Percentiles rank a stretch among this genome's conserved stretches.
phyloP scores from a whole-genome alignment of 2,113 vertebrate genomes.

The Chionomys nivalis region DNA sequence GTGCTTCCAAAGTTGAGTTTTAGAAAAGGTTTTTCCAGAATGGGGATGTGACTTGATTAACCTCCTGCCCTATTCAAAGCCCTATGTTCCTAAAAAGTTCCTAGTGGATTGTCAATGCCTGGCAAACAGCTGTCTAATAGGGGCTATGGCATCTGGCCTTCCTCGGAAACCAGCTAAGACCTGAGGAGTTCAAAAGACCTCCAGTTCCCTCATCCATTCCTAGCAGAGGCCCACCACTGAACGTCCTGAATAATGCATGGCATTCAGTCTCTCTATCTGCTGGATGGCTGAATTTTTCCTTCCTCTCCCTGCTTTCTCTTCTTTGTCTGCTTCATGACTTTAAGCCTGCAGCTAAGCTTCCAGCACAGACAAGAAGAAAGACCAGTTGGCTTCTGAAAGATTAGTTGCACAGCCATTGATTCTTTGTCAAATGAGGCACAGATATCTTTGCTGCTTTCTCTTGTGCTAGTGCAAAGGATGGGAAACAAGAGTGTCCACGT shows the following conservation, averaged over 20 bases:
- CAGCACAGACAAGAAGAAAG: neutral
- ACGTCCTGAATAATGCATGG: conserved; percentile 52
- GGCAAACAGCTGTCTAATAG: conserved; percentile 56
- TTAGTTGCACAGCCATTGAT: neutral
- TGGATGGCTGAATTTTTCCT: neutral
- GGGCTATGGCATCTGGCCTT: conserved; percentile 35
- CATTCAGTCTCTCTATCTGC: neutral
- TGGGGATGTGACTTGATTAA: conserved; percentile 63
- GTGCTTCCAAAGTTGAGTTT: conserved; percentile 46
- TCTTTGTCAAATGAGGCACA: conserved; percentile 18
- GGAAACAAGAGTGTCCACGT: neutral
- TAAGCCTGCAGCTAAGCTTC: neutral
- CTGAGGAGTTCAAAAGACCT: neutral
- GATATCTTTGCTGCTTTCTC: conserved; percentile 27
- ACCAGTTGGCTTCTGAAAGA: conserved; percentile 20
- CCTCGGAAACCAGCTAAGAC: neutral
- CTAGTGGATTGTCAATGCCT: neutral
- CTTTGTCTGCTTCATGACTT: neutral
- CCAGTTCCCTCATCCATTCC: neutral
- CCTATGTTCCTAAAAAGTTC: conserved; percentile 50
- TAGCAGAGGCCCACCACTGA: neutral
- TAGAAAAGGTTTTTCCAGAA: conserved; percentile 60
- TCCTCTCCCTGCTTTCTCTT: neutral
- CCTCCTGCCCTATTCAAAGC: conserved; percentile 45
- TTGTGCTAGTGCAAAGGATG: neutral